phyloP scores from a whole-genome alignment of 2,113 vertebrate species.

The Heterochromis multidens region DNA sequence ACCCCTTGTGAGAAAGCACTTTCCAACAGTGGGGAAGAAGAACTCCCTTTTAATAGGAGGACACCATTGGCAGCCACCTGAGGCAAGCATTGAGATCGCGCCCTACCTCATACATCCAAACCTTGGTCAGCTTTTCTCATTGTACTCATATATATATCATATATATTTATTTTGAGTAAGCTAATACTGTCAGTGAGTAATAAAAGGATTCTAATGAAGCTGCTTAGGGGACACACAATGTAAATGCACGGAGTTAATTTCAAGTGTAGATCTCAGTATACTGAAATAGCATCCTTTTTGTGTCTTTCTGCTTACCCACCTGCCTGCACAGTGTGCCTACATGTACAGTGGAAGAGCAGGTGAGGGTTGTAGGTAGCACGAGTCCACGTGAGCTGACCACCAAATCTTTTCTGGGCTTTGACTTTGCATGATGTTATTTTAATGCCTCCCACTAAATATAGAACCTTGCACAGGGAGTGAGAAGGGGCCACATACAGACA shows the following conservation, averaged over 20 bases:
- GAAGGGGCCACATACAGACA: background rate
- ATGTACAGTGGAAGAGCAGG: background rate
- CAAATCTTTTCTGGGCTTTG: conserved; percentile 46
- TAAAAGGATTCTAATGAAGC: background rate
- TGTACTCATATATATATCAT: background rate
- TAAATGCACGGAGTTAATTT: background rate
- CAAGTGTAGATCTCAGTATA: fast-evolving
- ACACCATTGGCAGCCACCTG: background rate
- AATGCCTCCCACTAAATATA: conserved; percentile 69
- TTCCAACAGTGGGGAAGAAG: too few relatives aligned
- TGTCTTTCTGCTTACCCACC: background rate
- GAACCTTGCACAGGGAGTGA: background rate
- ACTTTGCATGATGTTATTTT: conserved; percentile 68
- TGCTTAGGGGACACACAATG: background rate
- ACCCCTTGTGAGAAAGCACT: too few relatives aligned
- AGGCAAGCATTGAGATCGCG: background rate
- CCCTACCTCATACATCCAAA: background rate
- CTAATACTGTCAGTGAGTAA: background rate
- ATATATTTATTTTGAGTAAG: background rate
- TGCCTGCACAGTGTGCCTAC: background rate
- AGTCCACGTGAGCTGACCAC: conserved; percentile 45
- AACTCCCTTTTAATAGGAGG: too few relatives aligned
- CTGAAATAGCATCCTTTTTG: fast-evolving
- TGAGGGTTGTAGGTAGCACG: background rate
- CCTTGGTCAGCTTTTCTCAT: background rate